Evolutionary conservation across 35 echinoderm and acorn worm species (phyloP).

Genomic region (Apostichopus parvimensis): DNA sequence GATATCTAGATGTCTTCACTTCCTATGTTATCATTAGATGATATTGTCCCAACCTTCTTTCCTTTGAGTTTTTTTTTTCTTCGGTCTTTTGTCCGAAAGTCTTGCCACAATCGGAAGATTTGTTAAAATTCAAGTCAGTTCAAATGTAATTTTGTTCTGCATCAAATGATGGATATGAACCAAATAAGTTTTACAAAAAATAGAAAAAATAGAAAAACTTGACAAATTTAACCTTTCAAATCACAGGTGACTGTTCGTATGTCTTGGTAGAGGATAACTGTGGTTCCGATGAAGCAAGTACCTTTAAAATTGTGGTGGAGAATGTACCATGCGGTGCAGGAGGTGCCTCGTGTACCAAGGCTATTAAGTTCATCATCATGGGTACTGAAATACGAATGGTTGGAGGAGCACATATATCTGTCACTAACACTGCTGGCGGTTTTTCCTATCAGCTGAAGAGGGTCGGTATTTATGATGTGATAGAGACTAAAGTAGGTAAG

Average conservation of each 20-base stretch:
- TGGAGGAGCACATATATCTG: background rate
- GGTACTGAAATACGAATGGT: conserved; percentile 18
- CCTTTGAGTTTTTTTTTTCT: too few species aligned
- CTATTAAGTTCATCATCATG: background rate
- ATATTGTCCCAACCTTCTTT: too few species aligned
- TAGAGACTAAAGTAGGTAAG: conserved; percentile 14
- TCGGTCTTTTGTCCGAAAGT: too few species aligned
- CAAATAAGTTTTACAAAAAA: too few species aligned
- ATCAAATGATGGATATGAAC: too few species aligned
- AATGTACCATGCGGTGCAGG: conserved; percentile 59
- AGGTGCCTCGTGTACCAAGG: conserved; percentile 40
- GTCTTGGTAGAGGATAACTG: conserved; percentile 49
- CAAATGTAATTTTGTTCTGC: too few species aligned
- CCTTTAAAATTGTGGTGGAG: conserved; percentile 47
- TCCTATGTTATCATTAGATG: too few species aligned
- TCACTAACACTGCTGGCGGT: background rate
- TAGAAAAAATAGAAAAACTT: background rate
- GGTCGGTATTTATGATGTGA: background rate
- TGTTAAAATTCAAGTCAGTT: too few species aligned
- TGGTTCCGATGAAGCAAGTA: background rate
- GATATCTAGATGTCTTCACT: too few species aligned
- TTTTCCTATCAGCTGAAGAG: background rate
- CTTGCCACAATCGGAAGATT: too few species aligned
- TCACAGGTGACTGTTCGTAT: conserved; percentile 51
- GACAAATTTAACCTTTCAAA: background rate